Conservation (phyloP, 2,797 vertebrate genomes). For the Rhodeus uyekii region DNA sequence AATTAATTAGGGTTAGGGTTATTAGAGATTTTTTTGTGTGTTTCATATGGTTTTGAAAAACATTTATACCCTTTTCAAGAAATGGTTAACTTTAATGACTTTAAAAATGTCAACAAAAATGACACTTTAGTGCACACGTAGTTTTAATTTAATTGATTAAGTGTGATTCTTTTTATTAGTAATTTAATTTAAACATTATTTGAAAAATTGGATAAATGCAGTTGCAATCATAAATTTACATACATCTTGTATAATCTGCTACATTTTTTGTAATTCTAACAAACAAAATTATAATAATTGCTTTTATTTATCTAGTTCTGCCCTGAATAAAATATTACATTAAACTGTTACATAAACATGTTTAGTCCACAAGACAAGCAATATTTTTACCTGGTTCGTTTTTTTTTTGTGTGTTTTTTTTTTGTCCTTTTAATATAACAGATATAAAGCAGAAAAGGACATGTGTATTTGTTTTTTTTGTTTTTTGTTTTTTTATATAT, state of each 20-base stretch:
- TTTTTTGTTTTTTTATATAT: too few species aligned
- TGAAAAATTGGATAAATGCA: not conserved
- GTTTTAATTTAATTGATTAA: not conserved
- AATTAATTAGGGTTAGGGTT: not conserved
- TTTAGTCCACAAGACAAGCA: not conserved
- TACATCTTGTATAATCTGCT: not conserved
- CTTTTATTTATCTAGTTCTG: not conserved
- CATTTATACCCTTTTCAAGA: not conserved
- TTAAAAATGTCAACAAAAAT: not conserved
- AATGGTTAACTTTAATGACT: not conserved
- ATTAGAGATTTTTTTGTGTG: not conserved
- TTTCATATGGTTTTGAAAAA: not conserved
- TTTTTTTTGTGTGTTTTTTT: too few species aligned
- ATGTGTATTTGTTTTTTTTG: too few species aligned
- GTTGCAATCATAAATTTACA: not conserved
- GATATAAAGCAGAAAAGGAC: too few species aligned
- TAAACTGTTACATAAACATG: too few species aligned
- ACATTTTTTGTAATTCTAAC: not conserved
- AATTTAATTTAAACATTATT: not conserved
- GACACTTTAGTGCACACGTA: not conserved
- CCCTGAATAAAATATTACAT: not conserved
- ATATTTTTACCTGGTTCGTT: too few species aligned
- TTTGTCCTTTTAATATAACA: too few species aligned
- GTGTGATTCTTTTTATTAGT: not conserved
- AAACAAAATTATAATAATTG: not conserved